phyloP scores from a whole-genome alignment of 2,797 vertebrate species.

The Enteromius viviparus region DNA sequence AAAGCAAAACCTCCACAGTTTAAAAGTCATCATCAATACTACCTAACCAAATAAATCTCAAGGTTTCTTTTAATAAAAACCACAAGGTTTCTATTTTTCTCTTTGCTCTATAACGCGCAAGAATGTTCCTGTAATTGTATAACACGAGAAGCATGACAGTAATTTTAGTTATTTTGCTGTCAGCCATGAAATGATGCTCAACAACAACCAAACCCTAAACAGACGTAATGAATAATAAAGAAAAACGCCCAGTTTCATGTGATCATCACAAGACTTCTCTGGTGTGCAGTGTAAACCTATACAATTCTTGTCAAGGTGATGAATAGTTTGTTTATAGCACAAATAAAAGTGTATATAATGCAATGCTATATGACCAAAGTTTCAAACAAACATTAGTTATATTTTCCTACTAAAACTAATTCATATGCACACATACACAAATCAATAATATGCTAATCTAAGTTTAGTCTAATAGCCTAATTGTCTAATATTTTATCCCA shows the following conservation, averaged over 20 bases:
- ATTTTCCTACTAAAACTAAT: background rate
- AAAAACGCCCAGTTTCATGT: background rate
- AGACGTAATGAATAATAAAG: background rate
- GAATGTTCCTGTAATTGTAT: background rate
- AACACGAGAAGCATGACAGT: background rate
- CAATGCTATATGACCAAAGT: background rate
- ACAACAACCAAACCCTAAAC: background rate
- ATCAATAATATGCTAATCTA: background rate
- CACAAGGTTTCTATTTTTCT: background rate
- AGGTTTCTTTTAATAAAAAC: background rate
- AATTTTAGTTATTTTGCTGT: constrained; percentile 13
- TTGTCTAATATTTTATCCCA: background rate
- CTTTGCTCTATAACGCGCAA: background rate
- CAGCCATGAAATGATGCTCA: background rate
- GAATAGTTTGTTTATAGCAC: background rate
- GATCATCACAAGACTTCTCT: background rate
- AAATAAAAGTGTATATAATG: background rate
- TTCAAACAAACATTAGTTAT: background rate
- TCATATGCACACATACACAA: background rate
- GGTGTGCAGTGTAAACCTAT: background rate
- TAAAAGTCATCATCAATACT: background rate
- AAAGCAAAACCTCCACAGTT: background rate
- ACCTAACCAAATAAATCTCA: background rate
- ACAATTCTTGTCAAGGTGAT: background rate
- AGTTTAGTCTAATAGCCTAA: background rate